A percentile compares a stretch with the other conserved stretches of the same genome.
These are phyloP conservation scores for Capromys pilorides DNA, from an alignment of 2,797 vertebrate species.

Conservation along the genomic window DNA sequence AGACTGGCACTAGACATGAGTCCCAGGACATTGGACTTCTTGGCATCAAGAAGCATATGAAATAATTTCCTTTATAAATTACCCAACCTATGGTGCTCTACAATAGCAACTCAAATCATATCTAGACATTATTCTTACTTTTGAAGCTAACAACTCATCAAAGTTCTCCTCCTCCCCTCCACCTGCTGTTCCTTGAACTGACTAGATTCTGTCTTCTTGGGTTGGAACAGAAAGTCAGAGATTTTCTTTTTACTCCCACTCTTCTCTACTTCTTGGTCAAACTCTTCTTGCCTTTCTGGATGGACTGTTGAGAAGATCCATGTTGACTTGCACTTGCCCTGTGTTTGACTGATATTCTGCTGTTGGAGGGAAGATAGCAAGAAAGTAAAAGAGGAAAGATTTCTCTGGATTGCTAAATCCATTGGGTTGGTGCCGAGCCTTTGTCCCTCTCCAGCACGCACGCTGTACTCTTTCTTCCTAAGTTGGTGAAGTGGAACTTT, in stretches of 20 bases:
- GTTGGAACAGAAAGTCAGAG: neutral
- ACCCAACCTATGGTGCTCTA: neutral
- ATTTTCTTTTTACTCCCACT: neutral
- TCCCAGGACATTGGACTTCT: neutral
- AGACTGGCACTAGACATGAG: neutral
- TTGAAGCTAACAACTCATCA: neutral
- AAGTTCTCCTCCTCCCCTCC: neutral
- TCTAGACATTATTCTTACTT: neutral
- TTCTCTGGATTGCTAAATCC: neutral
- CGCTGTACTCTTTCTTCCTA: neutral
- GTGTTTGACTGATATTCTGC: neutral
- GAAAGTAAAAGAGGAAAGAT: neutral
- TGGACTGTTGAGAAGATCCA: neutral
- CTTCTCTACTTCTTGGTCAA: neutral
- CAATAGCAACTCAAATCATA: neutral
- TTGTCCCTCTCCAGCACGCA: accelerated
- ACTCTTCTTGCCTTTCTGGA: neutral
- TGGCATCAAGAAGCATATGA: too few relatives aligned
- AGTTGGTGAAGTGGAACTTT: neutral
- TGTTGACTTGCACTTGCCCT: neutral
- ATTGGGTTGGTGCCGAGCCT: neutral
- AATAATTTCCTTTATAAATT: neutral
- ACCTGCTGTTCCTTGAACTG: accelerated
- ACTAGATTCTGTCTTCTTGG: neutral
- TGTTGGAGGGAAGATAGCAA: neutral